Percentiles rank a stretch among this genome's conserved stretches.
Evolutionary conservation across 2,113 vertebrate species (phyloP).

Genomic region (Trochalopteron elliotii): DNA sequence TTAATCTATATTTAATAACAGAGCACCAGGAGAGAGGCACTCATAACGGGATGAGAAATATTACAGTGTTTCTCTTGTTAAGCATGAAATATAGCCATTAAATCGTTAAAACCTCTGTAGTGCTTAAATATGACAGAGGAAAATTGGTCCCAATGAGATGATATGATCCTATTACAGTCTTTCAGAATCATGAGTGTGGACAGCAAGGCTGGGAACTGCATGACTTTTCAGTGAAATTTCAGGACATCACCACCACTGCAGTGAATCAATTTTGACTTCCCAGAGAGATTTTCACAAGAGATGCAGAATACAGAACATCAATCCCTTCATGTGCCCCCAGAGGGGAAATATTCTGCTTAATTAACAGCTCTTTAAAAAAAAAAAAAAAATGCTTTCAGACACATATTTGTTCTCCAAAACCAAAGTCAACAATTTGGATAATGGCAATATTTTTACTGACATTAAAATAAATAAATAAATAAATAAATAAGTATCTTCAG

Average conservation of each 20-base stretch:
- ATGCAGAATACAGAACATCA: background rate
- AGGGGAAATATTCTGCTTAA: background rate
- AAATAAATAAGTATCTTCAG: too few relatives aligned
- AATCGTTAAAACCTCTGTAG: slow-evolving; percentile 51
- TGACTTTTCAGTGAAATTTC: slow-evolving; percentile 33
- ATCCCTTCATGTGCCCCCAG: background rate
- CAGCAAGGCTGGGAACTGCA: background rate
- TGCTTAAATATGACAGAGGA: slow-evolving; percentile 54
- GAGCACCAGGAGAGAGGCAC: slow-evolving; percentile 7
- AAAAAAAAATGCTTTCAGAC: background rate
- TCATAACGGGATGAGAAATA: slow-evolving; percentile 41
- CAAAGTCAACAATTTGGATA: background rate
- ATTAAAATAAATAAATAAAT: too few relatives aligned
- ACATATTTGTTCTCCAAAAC: background rate
- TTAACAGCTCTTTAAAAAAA: background rate
- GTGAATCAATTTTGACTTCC: slow-evolving; percentile 41
- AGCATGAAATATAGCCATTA: slow-evolving; percentile 56
- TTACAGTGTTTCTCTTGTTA: slow-evolving; percentile 53
- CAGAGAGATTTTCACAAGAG: slow-evolving; percentile 14
- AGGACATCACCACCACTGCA: background rate
- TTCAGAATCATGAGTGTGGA: background rate
- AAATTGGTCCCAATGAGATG: slow-evolving; percentile 54
- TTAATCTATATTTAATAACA: slow-evolving; percentile 60
- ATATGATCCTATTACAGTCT: slow-evolving; percentile 37
- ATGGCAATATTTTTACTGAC: background rate